Conservation (phyloP, 2,797 vertebrate genomes). For the Triplophysa yarkandensis region DNA sequence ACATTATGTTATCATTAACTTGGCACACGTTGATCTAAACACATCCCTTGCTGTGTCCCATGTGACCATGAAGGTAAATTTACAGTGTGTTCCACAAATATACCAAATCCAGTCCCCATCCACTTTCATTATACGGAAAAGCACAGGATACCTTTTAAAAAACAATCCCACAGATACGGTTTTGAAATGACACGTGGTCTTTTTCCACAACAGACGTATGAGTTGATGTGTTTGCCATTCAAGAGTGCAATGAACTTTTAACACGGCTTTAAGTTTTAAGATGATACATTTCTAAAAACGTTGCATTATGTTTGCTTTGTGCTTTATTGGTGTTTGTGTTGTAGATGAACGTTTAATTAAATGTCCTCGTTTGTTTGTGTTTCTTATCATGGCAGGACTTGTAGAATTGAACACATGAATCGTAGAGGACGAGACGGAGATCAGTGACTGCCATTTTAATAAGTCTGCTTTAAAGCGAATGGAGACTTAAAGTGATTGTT, state of each 20-base stretch:
- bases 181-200: too few relatives aligned
- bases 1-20: too few relatives aligned
- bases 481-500: too few relatives aligned
- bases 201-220: neutral
- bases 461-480: neutral
- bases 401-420: conserved; percentile 55
- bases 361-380: conserved; percentile 51
- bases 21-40: too few relatives aligned
- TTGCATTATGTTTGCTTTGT: conserved; percentile 33
- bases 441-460: conserved; percentile 43
- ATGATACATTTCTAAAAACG: neutral
- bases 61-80: neutral
- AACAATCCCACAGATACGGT: too few relatives aligned
- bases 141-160: too few relatives aligned
- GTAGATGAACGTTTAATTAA: conserved; percentile 52
- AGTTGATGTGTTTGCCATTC: neutral
- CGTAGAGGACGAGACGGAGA: conserved; percentile 46
- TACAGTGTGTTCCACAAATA: neutral
- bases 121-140: neutral
- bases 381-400: conserved; percentile 51
- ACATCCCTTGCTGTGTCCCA: neutral
- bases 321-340: conserved; percentile 35
- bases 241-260: neutral
- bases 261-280: neutral
- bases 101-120: neutral